These are phyloP conservation scores for Aphis gossypii DNA, from an alignment of 1,140 invertebrate genomes.

Conservation along the genomic window DNA sequence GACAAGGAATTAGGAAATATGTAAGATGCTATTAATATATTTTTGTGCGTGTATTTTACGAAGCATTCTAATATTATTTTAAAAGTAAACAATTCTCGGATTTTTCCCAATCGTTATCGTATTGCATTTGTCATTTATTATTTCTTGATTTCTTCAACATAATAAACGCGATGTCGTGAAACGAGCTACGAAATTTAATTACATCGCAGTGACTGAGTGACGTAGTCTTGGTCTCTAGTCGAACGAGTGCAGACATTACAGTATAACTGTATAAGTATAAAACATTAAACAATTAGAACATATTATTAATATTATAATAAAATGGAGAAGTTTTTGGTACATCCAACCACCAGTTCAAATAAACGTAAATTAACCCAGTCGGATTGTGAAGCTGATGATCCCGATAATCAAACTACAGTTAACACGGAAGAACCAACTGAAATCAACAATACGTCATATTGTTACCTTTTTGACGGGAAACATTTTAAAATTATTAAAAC, in stretches of 20 bases:
- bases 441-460: too few relatives aligned
- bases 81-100: too few relatives aligned
- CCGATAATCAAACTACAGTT: background rate
- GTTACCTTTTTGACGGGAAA: too few relatives aligned
- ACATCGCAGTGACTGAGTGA: too few relatives aligned
- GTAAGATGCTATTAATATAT: too few relatives aligned
- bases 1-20: too few relatives aligned
- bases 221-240: background rate
- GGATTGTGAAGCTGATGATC: background rate
- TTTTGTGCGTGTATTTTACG: background rate
- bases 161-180: background rate
- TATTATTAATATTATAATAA: background rate
- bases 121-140: too few relatives aligned
- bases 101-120: too few relatives aligned
- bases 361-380: constrained; percentile 1
- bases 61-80: background rate
- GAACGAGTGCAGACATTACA: background rate
- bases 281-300: background rate
- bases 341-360: background rate
- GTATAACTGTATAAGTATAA: too few relatives aligned
- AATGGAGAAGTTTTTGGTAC: background rate
- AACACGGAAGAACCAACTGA: background rate
- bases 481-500: too few relatives aligned
- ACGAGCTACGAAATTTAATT: background rate
- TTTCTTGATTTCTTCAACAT: background rate